Conservation (phyloP, 2,113 vertebrate genomes). For the Hiodon alosoides region DNA sequence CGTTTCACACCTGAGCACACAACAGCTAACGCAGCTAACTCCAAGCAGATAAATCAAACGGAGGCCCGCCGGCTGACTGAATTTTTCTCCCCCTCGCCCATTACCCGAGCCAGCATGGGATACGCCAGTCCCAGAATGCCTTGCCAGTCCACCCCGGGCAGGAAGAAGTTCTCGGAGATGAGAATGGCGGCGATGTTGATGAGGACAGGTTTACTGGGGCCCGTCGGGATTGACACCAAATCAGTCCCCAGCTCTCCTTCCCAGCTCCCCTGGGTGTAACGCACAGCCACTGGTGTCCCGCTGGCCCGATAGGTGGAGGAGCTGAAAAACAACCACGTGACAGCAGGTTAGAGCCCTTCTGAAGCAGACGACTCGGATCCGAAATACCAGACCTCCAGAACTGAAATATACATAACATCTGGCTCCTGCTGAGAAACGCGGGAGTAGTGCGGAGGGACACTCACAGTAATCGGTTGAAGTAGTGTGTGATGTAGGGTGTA, state of each 20-base stretch:
- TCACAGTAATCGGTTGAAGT: no score
- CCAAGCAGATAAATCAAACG: slow-evolving; percentile 17
- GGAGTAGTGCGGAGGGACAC: no score
- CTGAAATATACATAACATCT: no score
- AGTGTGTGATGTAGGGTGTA: no score
- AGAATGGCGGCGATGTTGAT: slow-evolving; percentile 86
- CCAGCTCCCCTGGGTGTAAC: slow-evolving; percentile 95
- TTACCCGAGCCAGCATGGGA: slow-evolving; percentile 79
- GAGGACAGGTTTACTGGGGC: slow-evolving; percentile 66
- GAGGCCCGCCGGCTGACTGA: not conserved
- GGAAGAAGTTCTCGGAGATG: slow-evolving; percentile 84
- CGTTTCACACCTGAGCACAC: not conserved
- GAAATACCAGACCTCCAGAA: no score
- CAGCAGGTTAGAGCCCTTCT: not conserved
- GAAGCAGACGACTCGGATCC: not conserved
- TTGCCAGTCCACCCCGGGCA: slow-evolving; percentile 86
- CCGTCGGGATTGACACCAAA: slow-evolving; percentile 72
- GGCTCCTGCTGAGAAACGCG: no score
- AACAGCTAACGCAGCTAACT: not conserved
- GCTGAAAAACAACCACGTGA: slow-evolving; percentile 50
- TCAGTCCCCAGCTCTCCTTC: slow-evolving; percentile 82
- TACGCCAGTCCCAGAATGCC: slow-evolving; percentile 94
- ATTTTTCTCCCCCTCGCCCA: slow-evolving; percentile 11
- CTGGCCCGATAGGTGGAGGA: slow-evolving; percentile 71
- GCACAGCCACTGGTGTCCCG: slow-evolving; percentile 69